Evolutionary conservation across 2,113 vertebrate genomes (phyloP).

Genomic region (Perca fluviatilis): DNA sequence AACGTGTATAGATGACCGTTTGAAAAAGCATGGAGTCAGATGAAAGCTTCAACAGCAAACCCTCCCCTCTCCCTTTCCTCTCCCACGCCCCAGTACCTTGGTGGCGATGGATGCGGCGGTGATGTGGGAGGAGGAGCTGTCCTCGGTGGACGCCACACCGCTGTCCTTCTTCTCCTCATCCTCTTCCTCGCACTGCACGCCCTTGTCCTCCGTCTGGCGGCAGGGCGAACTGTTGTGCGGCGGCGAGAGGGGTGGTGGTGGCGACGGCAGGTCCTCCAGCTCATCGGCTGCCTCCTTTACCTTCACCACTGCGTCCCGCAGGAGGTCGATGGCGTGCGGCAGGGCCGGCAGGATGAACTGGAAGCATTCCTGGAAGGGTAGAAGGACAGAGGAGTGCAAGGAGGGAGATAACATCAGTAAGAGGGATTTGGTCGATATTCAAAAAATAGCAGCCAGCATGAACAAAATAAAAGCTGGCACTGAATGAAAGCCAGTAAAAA

Average conservation of each 20-base stretch:
- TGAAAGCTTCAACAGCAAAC: constrained; percentile 21
- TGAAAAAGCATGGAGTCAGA: constrained; percentile 38
- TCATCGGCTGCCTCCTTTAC: constrained; percentile 96
- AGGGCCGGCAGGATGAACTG: constrained; percentile 98
- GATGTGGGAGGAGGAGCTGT: constrained; percentile 97
- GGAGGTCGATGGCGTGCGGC: constrained; percentile 97
- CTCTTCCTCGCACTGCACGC: constrained; percentile 97
- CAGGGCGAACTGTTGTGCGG: constrained; percentile 94
- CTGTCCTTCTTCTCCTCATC: constrained; percentile 99
- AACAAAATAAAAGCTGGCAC: neutral
- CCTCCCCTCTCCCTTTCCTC: constrained; percentile 17
- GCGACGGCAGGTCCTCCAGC: constrained; percentile 96
- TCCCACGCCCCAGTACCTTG: constrained; percentile 86
- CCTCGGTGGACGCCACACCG: constrained; percentile 97
- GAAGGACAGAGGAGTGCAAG: neutral
- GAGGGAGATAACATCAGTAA: neutral
- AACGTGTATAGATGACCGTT: constrained; percentile 18
- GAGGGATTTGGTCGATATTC: neutral
- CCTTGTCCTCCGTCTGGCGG: constrained; percentile 97
- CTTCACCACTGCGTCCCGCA: constrained; percentile 97
- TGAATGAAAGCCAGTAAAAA: neutral
- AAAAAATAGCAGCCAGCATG: neutral
- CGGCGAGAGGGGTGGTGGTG: constrained; percentile 94
- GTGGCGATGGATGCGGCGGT: constrained; percentile 96
- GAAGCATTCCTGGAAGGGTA: constrained; percentile 92